These are phyloP conservation scores for Drosophila paramelanica DNA, from an alignment of 2,888 invertebrate genomes.

Conservation along the genomic window DNA sequence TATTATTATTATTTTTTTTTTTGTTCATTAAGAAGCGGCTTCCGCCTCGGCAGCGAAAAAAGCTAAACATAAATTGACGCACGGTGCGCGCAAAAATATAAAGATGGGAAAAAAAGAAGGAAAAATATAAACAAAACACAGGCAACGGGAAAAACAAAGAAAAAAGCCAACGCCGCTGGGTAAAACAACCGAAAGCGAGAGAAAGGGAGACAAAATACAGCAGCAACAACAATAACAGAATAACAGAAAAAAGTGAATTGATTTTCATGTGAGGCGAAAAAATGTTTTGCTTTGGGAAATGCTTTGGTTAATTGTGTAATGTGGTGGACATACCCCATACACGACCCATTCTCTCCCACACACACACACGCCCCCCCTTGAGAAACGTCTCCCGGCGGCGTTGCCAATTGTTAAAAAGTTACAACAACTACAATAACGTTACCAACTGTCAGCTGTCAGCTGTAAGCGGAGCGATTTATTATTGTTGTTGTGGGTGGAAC, in stretches of 20 bases:
- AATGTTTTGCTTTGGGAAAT: constrained; percentile 54
- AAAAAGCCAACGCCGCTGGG: constrained; percentile 9
- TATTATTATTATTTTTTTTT: constrained; percentile 47
- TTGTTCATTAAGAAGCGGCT: constrained; percentile 63
- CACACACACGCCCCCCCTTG: not conserved
- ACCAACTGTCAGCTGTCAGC: constrained; percentile 52
- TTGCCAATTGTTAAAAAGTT: constrained; percentile 41
- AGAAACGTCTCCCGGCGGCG: constrained; percentile 19
- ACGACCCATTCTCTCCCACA: constrained; percentile 1
- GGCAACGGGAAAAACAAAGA: constrained; percentile 23
- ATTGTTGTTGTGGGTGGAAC: constrained; percentile 42
- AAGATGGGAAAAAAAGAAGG: constrained; percentile 57
- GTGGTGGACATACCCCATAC: constrained; percentile 15
- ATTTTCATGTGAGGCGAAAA: constrained; percentile 65
- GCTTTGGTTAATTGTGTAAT: constrained; percentile 69
- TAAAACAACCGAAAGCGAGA: constrained; percentile 14
- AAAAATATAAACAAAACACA: constrained; percentile 53
- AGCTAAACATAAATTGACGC: constrained; percentile 67
- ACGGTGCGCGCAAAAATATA: constrained; percentile 56
- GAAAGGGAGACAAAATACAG: constrained; percentile 14
- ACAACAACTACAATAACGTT: constrained; percentile 18
- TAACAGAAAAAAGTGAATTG: constrained; percentile 51
- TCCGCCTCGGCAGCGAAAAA: constrained; percentile 50
- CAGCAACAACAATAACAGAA: constrained; percentile 4
- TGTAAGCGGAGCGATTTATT: constrained; percentile 47